Conservation (phyloP, 2,113 vertebrate species). For the Crotalus viridis region DNA sequence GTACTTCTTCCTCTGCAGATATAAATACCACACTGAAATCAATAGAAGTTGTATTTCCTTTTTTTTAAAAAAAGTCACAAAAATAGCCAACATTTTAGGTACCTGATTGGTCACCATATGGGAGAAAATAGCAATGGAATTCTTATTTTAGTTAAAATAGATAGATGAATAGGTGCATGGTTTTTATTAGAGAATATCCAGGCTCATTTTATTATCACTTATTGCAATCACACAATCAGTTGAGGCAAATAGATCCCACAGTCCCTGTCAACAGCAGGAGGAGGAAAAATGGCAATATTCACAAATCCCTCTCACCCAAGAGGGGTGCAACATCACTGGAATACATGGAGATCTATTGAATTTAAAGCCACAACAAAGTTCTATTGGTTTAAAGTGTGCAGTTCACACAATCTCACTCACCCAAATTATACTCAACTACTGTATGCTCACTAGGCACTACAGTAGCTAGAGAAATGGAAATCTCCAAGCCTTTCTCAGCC, state of each 20-base stretch:
- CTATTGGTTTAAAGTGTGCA: background rate
- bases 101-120: background rate
- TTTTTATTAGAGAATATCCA: background rate
- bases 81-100: background rate
- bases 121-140: background rate
- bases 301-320: background rate
- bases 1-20: background rate
- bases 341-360: background rate
- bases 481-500: background rate
- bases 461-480: background rate
- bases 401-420: background rate
- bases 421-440: background rate
- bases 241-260: background rate
- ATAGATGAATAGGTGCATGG: background rate
- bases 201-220: background rate
- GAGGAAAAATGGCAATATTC: background rate
- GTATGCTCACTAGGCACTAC: background rate
- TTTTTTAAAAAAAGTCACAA: background rate
- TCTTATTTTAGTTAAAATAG: background rate
- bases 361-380: background rate
- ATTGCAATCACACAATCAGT: background rate
- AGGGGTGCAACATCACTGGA: background rate
- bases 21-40: background rate
- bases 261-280: background rate
- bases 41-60: background rate